phyloP scores from a whole-genome alignment of 2,888 invertebrate species.

The Diogma glabrata region DNA sequence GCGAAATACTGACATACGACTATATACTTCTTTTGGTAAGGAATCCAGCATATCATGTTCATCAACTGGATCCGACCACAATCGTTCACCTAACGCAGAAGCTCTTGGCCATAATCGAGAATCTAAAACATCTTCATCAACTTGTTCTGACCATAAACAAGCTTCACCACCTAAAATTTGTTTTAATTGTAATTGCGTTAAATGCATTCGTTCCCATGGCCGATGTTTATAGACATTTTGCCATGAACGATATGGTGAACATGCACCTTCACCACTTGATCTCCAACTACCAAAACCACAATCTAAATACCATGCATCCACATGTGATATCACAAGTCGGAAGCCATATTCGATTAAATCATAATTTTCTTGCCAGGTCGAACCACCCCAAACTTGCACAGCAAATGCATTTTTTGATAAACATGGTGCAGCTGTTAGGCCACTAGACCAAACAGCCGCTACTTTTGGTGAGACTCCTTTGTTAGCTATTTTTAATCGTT shows the following conservation, averaged over 20 bases:
- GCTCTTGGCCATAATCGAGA: conserved; percentile 73
- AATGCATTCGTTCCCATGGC: conserved; percentile 50
- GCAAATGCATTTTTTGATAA: conserved; percentile 47
- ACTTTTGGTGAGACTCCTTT: conserved; percentile 30
- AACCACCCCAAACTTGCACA: conserved; percentile 72
- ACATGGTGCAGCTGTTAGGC: conserved; percentile 61
- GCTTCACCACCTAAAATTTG: conserved; percentile 59
- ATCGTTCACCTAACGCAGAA: conserved; percentile 63
- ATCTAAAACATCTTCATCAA: conserved; percentile 60
- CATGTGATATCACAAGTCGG: conserved; percentile 68
- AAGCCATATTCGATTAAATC: conserved; percentile 67
- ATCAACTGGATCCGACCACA: conserved; percentile 37
- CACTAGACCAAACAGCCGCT: conserved; percentile 65
- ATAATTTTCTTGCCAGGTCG: conserved; percentile 68
- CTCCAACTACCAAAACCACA: conserved; percentile 82
- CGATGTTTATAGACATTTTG: conserved; percentile 75
- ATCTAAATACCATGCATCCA: conserved; percentile 80
- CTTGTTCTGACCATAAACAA: conserved; percentile 78
- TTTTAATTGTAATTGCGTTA: conserved; percentile 30
- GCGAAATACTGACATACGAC: conserved; percentile 35
- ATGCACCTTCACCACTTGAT: conserved; percentile 68
- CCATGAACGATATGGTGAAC: conserved; percentile 80
- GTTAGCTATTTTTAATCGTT: conserved; percentile 35
- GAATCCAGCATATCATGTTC: conserved; percentile 32
- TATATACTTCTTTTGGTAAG: conserved; percentile 33